Base-by-base conservation (phyloP, 2,797 vertebrate genomes). In the Geotrypetes seraphini region DNA sequence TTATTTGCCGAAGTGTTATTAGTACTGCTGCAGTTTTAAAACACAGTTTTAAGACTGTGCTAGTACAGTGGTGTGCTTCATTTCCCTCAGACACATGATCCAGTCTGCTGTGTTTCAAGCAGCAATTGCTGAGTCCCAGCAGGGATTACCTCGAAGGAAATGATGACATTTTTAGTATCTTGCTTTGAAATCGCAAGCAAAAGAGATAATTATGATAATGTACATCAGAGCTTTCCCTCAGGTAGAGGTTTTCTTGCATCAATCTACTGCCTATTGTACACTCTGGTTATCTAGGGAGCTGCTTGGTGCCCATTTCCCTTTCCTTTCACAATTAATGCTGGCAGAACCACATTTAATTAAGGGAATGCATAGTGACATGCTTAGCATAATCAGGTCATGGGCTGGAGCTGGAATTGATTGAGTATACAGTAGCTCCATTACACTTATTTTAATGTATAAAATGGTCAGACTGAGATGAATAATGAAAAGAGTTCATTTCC, bases 401-500 rank as follows among this genome's bases (percentile, higher is more conserved):
- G 50, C 42, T 41, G 1, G 1, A 47, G 45, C 28, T 52, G 50
- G 52, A 63, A 73, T 62, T 71, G 73, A 73, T 71, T 57, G 67
- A 72, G 47, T 53, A n/a, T n/a, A n/a, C n/a, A n/a, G 39, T 21
- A 39, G 43, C 34, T 55, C 47, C 69, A 62, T 59, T 62, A 47
- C 44, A 43, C 53, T 69, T 60, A 60, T 42, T 69, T 65, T 65
- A 60, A 48, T 73, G 75, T 66, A 53, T 58, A 57, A n/a, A 66
- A 38, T 52, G 66, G 55, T 66, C 63, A 47, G 48, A 61, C 36
- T 28, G 34, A 53, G 66, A 66, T 36, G 38, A 43, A 49, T 28
- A 46, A 55, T 43, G 52, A 75, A 70, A 75, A 65, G 45, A 39
- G 69, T 73, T 77, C 52, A 76, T 76, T 77, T 76, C 58, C 39